Percentiles rank a stretch among this genome's conserved stretches.
Conservation (phyloP, 2,113 vertebrate species). For the Dicerorhinus sumatrensis region DNA sequence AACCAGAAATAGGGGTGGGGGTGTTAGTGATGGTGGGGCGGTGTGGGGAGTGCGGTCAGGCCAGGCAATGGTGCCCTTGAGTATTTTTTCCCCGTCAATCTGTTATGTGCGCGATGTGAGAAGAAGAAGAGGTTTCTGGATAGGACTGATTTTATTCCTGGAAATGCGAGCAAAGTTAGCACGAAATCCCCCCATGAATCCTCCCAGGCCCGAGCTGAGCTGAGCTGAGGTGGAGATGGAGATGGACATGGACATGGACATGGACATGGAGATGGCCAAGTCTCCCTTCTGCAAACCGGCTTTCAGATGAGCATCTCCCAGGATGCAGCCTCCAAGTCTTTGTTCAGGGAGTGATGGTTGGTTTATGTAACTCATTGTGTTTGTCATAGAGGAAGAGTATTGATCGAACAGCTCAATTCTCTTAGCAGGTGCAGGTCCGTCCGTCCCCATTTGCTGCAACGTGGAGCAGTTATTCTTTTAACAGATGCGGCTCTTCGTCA, state of each 20-base stretch:
- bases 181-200: rapidly evolving
- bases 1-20: neutral
- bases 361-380: neutral
- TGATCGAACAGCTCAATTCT: neutral
- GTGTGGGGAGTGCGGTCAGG: rapidly evolving
- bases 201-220: neutral
- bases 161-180: neutral
- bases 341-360: rapidly evolving
- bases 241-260: too few relatives aligned
- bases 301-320: rapidly evolving
- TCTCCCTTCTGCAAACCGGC: rapidly evolving
- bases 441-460: neutral
- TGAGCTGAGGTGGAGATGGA: rapidly evolving
- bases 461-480: rapidly evolving
- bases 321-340: neutral
- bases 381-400: neutral
- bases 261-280: neutral
- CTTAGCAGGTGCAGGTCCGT: neutral
- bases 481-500: rapidly evolving
- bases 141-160: neutral
- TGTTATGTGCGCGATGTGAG: too few relatives aligned
- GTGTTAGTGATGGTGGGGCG: rapidly evolving
- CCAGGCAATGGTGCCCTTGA: rapidly evolving
- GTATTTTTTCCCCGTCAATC: rapidly evolving
- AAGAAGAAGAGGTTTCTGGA: neutral